Base-by-base conservation (phyloP, 2,888 invertebrate species). In the Dryomyza anilis region DNA sequence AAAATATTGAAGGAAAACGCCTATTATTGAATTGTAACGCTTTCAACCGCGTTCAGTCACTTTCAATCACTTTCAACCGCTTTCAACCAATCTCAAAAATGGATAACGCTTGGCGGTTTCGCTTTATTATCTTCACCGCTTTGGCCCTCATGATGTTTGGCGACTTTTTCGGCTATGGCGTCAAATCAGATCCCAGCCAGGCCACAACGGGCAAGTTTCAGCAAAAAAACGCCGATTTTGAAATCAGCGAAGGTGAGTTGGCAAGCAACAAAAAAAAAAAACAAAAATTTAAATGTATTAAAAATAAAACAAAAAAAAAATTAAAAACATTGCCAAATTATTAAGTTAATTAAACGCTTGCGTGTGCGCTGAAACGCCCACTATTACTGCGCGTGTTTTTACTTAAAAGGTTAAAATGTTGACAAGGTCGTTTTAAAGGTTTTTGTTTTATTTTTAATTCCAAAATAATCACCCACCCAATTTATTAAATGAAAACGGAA, bases 101-200 rank as follows among this genome's bases (percentile, higher is more conserved):
- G 78, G 81, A 83, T 69, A 76, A 81, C 56, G 82, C 81, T 67
- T 83, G 84, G 84, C 79, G 83, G 66, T 82, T 82, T 72, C 83
- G 83, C 64, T 74, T 84, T 30, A 78, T 82, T 78, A 73, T 83
- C 60, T 76, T 83, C 36, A 77, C 76, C 59, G 76, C 81, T 52
- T 70, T 82, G 67, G 80, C 81, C 46, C 71, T 84, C 70, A 77
- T 84, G 66, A 70, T 83, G 62, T 82, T 83, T 67, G 83, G 83
- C 59, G 83, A 84, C 70, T 78, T 83, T 60, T 80, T 81, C 63
- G 83, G 81, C 59, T 83, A 81, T 66, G 81, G 81, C 46, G 81
- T 80, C 16, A 81, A 81, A 71, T 81, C 82, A n/a, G 78, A 80
- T 69, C 72, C 78, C 39, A 78, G 78, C 64, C 79, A 76, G 64